Conservation (phyloP, 2,797 vertebrate genomes). For the Chelon auratus region DNA sequence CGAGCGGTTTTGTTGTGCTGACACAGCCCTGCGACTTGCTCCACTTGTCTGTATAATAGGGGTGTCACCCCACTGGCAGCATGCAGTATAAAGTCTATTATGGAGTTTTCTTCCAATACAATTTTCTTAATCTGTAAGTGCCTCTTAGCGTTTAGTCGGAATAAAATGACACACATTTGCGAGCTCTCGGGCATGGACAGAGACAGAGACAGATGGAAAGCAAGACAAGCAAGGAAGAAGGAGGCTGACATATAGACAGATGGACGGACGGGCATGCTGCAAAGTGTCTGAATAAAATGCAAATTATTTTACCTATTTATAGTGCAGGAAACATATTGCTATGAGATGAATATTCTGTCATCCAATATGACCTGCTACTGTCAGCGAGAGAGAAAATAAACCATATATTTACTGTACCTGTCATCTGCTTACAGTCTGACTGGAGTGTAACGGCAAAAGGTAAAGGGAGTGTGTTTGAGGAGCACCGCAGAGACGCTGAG, state of each 20-base stretch:
- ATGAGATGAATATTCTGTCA: conserved; percentile 18
- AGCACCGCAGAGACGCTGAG: conserved; percentile 12
- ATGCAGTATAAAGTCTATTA: conserved; percentile 54
- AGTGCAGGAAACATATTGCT: conserved; percentile 4
- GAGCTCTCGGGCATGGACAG: neutral
- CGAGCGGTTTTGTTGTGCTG: conserved; percentile 55
- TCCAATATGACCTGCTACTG: conserved; percentile 24
- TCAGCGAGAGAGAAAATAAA: conserved; percentile 17
- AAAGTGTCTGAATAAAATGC: conserved; percentile 12
- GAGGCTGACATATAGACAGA: neutral
- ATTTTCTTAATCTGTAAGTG: conserved; percentile 60
- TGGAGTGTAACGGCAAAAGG: conserved; percentile 1
- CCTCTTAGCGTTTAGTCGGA: conserved; percentile 53
- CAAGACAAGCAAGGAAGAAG: neutral
- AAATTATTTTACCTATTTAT: conserved; percentile 32
- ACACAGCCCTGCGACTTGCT: conserved; percentile 69
- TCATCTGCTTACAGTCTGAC: conserved; percentile 6
- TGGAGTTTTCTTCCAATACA: conserved; percentile 57
- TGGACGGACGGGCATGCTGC: neutral
- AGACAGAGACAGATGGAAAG: neutral
- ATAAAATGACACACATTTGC: conserved; percentile 29
- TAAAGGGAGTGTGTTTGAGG: neutral
- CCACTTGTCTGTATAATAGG: conserved; percentile 77
- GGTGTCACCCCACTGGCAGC: conserved; percentile 59
- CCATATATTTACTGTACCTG: conserved; percentile 19